Evolutionary conservation across 2,797 vertebrate species (phyloP).

Genomic region (Gallinago nigripennis): DNA sequence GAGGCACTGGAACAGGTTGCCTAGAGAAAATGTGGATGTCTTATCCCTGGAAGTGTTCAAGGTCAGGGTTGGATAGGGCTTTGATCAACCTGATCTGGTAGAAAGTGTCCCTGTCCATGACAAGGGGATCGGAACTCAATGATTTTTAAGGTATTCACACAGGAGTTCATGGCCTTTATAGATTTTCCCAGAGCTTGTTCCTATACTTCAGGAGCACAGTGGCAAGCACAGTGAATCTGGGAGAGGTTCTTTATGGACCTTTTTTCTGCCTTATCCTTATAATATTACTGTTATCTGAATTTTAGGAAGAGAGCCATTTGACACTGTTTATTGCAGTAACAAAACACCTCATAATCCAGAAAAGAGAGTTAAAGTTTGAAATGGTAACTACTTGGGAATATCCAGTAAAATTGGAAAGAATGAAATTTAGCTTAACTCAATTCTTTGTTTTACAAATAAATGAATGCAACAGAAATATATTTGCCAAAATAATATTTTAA

Average conservation of each 20-base stretch:
- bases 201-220: background rate
- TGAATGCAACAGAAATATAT: background rate
- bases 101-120: too few species aligned
- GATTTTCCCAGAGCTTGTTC: background rate
- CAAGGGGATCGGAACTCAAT: too few species aligned
- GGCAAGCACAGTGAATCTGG: background rate
- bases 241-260: background rate
- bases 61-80: too few species aligned
- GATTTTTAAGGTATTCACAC: too few species aligned
- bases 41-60: too few species aligned
- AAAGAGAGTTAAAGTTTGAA: background rate
- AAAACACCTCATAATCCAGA: background rate
- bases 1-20: too few species aligned
- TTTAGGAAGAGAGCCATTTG: background rate
- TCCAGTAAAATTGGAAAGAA: background rate
- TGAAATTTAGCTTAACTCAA: background rate
- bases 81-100: too few species aligned
- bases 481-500: slow-evolving; percentile 2
- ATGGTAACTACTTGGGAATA: background rate
- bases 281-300: background rate
- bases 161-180: background rate
- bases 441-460: slow-evolving; percentile 15
- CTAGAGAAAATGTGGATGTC: too few species aligned
- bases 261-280: background rate
- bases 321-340: background rate